A percentile compares a stretch with the other conserved stretches of the same genome.
Evolutionary conservation across 2,888 invertebrate species (phyloP).

Genomic region (Thyatira batis): DNA sequence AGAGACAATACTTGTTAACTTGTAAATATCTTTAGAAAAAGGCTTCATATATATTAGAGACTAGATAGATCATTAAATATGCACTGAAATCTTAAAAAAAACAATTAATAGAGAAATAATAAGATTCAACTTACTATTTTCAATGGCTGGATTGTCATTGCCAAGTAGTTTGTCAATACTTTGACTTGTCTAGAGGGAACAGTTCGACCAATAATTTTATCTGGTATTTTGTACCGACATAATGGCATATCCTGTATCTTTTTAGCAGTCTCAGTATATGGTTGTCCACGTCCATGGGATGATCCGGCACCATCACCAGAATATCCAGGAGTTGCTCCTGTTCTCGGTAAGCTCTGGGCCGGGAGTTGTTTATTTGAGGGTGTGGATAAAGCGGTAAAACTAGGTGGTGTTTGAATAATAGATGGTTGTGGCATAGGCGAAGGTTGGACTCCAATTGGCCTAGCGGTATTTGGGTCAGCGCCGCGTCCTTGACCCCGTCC

Average conservation of each 20-base stretch:
- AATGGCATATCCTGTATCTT: background rate
- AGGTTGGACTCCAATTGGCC: background rate
- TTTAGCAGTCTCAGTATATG: background rate
- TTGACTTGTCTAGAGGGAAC: constrained; percentile 39
- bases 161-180: constrained; percentile 85
- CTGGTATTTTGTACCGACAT: background rate
- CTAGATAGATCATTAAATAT: too few relatives aligned
- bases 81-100: too few relatives aligned
- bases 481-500: background rate
- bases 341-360: background rate
- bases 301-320: background rate
- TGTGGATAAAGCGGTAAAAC: background rate
- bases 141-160: constrained; percentile 75
- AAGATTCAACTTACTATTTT: constrained; percentile 67
- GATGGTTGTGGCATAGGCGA: background rate
- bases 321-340: background rate
- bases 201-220: constrained; percentile 1
- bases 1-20: too few relatives aligned
- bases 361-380: background rate
- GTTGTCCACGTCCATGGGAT: background rate
- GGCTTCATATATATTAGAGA: too few relatives aligned
- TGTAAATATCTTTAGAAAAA: too few relatives aligned
- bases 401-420: background rate
- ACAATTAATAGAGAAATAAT: background rate
- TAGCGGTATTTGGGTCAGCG: too few relatives aligned